These are phyloP conservation scores for Macrotrachela quadricornifera DNA, from an alignment of 1,140 invertebrate species.

Conservation along the genomic window DNA sequence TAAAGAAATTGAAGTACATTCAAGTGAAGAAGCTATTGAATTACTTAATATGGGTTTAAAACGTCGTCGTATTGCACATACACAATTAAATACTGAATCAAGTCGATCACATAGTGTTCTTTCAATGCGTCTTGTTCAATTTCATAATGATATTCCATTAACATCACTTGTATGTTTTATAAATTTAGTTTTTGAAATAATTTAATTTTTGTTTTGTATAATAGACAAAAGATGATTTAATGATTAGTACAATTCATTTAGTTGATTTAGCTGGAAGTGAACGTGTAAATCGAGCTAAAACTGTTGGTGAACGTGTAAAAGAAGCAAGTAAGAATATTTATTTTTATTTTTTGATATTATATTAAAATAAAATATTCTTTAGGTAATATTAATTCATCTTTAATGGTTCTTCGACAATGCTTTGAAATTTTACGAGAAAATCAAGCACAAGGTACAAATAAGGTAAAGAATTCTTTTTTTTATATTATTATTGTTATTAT, in stretches of 20 bases:
- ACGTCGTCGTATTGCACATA: slow-evolving; percentile 60
- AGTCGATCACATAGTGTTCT: slow-evolving; percentile 82
- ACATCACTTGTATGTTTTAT: too few species aligned
- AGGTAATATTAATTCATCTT: slow-evolving; percentile 56
- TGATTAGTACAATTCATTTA: slow-evolving; percentile 51
- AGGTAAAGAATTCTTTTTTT: too few species aligned
- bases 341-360: too few species aligned
- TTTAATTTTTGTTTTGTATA: too few species aligned
- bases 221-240: too few species aligned
- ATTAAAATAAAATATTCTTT: slow-evolving; percentile 42
- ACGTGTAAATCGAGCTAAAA: slow-evolving; percentile 59
- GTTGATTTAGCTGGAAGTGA: slow-evolving; percentile 89
- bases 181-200: too few species aligned
- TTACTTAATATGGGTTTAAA: slow-evolving; percentile 23
- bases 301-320: slow-evolving; percentile 31
- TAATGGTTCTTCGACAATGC: slow-evolving; percentile 61
- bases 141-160: slow-evolving; percentile 22
- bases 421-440: slow-evolving; percentile 75
- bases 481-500: too few species aligned
- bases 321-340: too few species aligned
- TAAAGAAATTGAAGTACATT: slow-evolving; percentile 68
- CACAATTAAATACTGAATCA: slow-evolving; percentile 66
- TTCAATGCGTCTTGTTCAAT: slow-evolving; percentile 58
- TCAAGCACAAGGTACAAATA: slow-evolving; percentile 32
- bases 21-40: slow-evolving; percentile 67